Base-by-base conservation (phyloP, 2,797 vertebrate genomes). In the Allochrocebus solatus region DNA sequence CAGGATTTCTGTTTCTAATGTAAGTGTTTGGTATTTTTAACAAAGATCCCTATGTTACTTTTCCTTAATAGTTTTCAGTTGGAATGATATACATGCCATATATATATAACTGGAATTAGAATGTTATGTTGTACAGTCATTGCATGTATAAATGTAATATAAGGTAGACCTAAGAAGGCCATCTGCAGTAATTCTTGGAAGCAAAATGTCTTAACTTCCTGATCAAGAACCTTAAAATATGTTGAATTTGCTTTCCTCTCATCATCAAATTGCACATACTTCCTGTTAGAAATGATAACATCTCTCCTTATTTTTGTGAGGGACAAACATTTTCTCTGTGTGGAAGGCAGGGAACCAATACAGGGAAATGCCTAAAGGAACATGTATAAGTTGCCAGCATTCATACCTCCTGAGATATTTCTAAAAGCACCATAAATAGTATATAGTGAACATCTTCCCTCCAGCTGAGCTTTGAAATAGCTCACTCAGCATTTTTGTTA, bases 401-500 rank as follows among this genome's bases (percentile, higher is more conserved):
- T 30, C 93, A 78, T 74, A 84, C 33, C 84, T 93, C 39, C 61
- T 80, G n/a, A 84, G 78, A 74, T 93, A 24, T 30, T 97, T 82
- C 76, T 97, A 78, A 36, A 75, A 87, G 2, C 50, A 53, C 91
- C 93, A 88, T 30, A 48, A 91, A 75, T 72, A 64, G 87, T 55
- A 70, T 64, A 36, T 41, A 61, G 53, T 80, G 57, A 59, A 74
- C 26, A 53, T 26, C 87, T 97, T 67, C 11, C 55, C 50, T 79
- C 33, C n/a, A 82, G 57, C 91, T 82, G 88, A 94, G 92, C 48
- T 92, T 80, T 79, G 76, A 70, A 91, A 92, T 81, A 43, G 24
- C 81, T 64, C 82, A 75, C 59, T 96, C 94, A 83, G 86, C 89
- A 64, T 80, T 97, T 98, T 97, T 89, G 86, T 93, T 93, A 90